Evolutionary conservation across 2,888 invertebrate species (phyloP).

Genomic region (Lathronympha strigana): DNA sequence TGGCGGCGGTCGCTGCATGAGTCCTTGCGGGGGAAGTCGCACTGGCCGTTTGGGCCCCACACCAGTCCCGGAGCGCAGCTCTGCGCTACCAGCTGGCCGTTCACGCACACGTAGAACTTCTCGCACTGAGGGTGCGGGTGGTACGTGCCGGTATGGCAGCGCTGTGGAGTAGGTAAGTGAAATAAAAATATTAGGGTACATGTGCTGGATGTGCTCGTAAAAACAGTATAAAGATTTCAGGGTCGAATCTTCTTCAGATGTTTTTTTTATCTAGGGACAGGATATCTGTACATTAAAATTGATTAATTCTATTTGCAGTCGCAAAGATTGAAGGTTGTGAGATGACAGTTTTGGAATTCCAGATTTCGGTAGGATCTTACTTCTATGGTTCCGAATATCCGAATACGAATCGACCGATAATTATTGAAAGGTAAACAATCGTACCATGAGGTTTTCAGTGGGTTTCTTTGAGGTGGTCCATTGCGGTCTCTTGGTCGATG

Average conservation of each 20-base stretch:
- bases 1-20: slow-evolving; percentile 82
- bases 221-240: no score
- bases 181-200: no score
- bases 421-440: slow-evolving; percentile 17
- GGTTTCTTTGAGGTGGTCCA: slow-evolving; percentile 53
- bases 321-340: no score
- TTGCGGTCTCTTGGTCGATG: slow-evolving; percentile 46
- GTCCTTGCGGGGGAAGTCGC: slow-evolving; percentile 89
- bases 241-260: no score
- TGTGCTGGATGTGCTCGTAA: background rate
- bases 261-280: no score
- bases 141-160: slow-evolving; percentile 89
- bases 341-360: no score
- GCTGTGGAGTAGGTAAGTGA: slow-evolving; percentile 51
- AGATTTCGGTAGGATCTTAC: no score
- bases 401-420: no score
- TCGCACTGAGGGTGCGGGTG: slow-evolving; percentile 89
- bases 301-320: no score
- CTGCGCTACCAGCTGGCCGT: slow-evolving; percentile 87
- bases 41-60: slow-evolving; percentile 88
- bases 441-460: slow-evolving; percentile 61
- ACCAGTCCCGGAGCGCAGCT: slow-evolving; percentile 90
- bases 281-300: no score
- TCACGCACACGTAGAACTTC: slow-evolving; percentile 91
- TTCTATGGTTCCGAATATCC: no score